Conservation (phyloP, 2,797 vertebrate species). For the Jordanella pulchra region DNA sequence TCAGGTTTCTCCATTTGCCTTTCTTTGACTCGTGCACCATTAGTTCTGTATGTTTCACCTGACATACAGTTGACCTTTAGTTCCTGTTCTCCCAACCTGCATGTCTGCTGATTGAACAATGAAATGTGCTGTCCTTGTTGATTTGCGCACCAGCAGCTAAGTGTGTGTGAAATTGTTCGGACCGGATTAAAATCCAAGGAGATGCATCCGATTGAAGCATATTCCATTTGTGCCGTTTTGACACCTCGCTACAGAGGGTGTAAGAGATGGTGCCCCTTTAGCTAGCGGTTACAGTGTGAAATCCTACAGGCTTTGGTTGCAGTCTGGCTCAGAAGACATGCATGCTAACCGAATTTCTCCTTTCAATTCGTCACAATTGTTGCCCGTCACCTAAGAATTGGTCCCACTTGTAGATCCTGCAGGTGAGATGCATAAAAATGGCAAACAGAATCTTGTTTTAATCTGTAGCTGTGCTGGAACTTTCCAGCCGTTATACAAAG, state of each 20-base stretch:
- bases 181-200: constrained; percentile 47
- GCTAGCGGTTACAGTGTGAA: constrained; percentile 70
- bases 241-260: constrained; percentile 57
- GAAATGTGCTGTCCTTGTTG: background rate
- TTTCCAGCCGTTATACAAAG: background rate
- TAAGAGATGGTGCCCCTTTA: constrained; percentile 71
- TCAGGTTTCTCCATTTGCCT: constrained; percentile 17
- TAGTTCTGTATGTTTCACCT: background rate
- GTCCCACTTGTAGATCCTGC: background rate
- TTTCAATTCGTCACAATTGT: constrained; percentile 46
- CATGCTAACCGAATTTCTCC: constrained; percentile 59
- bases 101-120: constrained; percentile 14
- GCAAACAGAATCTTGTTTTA: background rate
- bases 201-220: constrained; percentile 65
- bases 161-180: constrained; percentile 49
- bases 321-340: constrained; percentile 64
- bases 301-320: constrained; percentile 64
- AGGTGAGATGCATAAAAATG: background rate
- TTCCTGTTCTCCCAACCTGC: constrained; percentile 1
- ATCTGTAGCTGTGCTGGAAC: background rate
- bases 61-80: constrained; percentile 8
- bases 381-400: constrained; percentile 49
- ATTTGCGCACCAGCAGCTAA: constrained; percentile 7
- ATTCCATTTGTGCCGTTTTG: constrained; percentile 69
- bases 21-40: constrained; percentile 31